Evolutionary conservation across 2,797 vertebrate species (phyloP), one percentile per base, ranked within the genome.

Genomic region (Eulemur albifrons): DNA sequence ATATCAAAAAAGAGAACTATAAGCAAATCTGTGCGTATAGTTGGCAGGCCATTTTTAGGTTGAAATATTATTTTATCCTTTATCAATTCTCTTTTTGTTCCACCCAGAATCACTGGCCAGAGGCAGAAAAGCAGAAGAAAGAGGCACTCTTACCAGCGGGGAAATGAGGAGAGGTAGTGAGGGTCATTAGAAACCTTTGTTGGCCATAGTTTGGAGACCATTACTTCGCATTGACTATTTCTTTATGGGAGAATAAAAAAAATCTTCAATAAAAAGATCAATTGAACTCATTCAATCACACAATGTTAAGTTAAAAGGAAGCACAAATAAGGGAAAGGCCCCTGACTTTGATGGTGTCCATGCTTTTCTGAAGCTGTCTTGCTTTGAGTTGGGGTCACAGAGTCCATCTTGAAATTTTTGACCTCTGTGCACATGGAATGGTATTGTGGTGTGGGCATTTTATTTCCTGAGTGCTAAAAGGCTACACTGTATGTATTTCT

Each of bases 211-310:
- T 93, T 94, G 59, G 80, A 95, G 40, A 93, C 7, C 35, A 72
- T 83, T 77, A 57, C 52, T 90, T 93, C 57, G 88, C 40, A 79
- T 54, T 89, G 54, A 93, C 67, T 92, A 73, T 91, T 90, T 97
- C 80, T 96, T 93, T 90, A 94, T 65, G 69, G 79, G 15, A 76
- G 45, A 90, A 77, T 70, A 32, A 76, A 88, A 76, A 91, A 90
- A 84, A 43, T 2, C 45, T 96, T 97, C 91, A 93, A 79, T 82
- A 45, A 84, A 97, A 97, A 94, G 84, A 96, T 90, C 88, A 92
- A 13, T 72, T 88, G 69, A 97, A 94, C 92, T 95, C 52, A 93
- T 2, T 85, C 65, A 88, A 52, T 81, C 91, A 89, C 70, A 96
- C 18, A 57, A 67, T 59, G 69, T 76, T 82, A 69, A 97, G 48